These are phyloP conservation scores for Lindbergichthys nudifrons DNA, from an alignment of 2,797 vertebrate genomes.

Conservation along the genomic window DNA sequence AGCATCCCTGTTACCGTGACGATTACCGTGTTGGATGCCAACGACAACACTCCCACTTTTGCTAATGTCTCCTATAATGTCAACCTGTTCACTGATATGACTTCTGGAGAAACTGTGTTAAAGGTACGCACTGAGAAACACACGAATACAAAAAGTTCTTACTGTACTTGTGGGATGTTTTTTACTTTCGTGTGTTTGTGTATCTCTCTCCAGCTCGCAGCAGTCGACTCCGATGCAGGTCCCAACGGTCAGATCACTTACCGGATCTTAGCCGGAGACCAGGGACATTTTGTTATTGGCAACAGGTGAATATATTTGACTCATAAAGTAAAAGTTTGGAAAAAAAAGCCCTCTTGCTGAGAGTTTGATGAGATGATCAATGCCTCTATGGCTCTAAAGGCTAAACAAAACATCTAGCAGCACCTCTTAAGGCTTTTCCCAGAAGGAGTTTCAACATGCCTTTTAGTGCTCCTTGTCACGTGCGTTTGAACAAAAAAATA, in stretches of 20 bases:
- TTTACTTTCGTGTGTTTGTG: neutral
- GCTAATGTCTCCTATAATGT: constrained; percentile 92
- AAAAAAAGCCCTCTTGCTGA: neutral
- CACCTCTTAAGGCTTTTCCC: too few species aligned
- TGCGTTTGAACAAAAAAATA: too few species aligned
- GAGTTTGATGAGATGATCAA: neutral
- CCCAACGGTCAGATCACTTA: constrained; percentile 91
- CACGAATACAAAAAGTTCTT: neutral
- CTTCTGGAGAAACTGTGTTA: constrained; percentile 88
- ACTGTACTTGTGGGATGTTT: neutral
- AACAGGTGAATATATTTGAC: constrained; percentile 70
- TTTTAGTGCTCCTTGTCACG: too few species aligned
- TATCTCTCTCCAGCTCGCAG: constrained; percentile 87
- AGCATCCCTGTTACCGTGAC: constrained; percentile 89
- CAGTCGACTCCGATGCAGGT: constrained; percentile 91
- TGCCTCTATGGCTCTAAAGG: too few species aligned
- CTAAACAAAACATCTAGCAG: too few species aligned
- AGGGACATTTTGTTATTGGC: constrained; percentile 90
- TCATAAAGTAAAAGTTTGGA: too few species aligned
- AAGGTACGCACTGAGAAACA: constrained; percentile 82
- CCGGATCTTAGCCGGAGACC: constrained; percentile 90
- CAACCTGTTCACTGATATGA: constrained; percentile 93
- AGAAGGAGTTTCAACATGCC: too few species aligned
- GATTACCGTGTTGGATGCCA: constrained; percentile 93
- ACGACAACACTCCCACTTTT: constrained; percentile 96